Conservation (phyloP, 2,797 vertebrate genomes). For the Arctocebus calabarensis region DNA sequence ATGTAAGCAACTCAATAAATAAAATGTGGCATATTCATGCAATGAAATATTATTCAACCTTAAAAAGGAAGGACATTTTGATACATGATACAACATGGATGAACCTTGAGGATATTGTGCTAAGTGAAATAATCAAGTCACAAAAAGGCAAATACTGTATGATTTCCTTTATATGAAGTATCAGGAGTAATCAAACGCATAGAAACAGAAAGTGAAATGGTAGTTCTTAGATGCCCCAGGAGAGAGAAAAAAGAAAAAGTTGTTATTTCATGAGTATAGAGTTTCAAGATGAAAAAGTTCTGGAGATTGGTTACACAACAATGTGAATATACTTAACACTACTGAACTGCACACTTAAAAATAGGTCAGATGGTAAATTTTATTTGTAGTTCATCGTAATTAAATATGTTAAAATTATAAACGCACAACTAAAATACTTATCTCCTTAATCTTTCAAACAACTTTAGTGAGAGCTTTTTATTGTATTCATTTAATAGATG, state of each 20-base stretch:
- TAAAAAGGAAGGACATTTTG: not conserved
- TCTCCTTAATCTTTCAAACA: constrained; percentile 21
- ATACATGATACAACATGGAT: not conserved
- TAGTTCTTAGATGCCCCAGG: not conserved
- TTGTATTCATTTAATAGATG: not conserved
- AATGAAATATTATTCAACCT: not conserved
- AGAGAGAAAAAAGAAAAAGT: not conserved
- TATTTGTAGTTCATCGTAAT: not conserved
- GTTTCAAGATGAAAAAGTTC: constrained; percentile 44
- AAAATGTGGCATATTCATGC: not conserved
- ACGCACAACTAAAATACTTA: constrained; percentile 25
- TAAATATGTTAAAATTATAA: not conserved
- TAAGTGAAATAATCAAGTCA: constrained; percentile 33
- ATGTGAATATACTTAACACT: not conserved
- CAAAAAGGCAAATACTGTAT: not conserved
- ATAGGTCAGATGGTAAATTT: constrained; percentile 1
- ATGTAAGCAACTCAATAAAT: not conserved
- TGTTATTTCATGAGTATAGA: constrained; percentile 8
- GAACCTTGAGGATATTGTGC: not conserved
- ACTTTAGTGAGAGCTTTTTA: not conserved
- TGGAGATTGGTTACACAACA: not conserved
- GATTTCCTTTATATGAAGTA: not conserved
- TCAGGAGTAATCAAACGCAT: not conserved
- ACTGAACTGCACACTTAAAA: constrained; percentile 9
- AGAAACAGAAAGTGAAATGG: constrained; percentile 10